Percentiles rank a stretch among this genome's conserved stretches.
These are phyloP conservation scores for Lucinisca nassula DNA, from an alignment of 2,888 invertebrate species.

Conservation along the genomic window DNA sequence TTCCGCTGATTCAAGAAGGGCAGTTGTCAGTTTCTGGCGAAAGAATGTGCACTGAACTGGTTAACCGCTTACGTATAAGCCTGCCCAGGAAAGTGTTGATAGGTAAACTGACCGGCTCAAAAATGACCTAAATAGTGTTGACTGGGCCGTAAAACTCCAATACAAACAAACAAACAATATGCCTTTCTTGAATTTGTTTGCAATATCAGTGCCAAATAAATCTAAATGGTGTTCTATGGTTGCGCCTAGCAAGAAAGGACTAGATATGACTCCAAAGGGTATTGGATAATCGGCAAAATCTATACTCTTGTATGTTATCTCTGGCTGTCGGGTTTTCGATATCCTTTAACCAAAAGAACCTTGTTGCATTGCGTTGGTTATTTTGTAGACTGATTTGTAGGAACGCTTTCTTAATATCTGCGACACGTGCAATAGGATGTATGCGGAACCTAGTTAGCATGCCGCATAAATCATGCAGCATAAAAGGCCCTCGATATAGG, in stretches of 20 bases:
- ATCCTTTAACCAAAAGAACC: constrained; percentile 57
- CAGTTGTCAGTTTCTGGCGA: too few species aligned
- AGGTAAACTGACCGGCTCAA: too few species aligned
- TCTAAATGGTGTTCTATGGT: constrained; percentile 50
- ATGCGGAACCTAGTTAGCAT: constrained; percentile 39
- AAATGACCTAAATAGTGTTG: too few species aligned
- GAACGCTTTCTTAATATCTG: constrained; percentile 43
- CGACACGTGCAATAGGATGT: constrained; percentile 36
- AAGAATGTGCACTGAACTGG: too few species aligned
- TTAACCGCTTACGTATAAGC: too few species aligned
- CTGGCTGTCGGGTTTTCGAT: not conserved
- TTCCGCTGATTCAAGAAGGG: too few species aligned
- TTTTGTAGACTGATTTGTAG: constrained; percentile 45
- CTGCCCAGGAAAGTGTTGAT: too few species aligned
- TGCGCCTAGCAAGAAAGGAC: constrained; percentile 39
- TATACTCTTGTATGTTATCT: constrained; percentile 24
- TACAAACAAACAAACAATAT: constrained; percentile 47
- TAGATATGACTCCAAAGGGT: constrained; percentile 44
- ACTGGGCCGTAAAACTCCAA: too few species aligned
- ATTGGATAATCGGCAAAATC: constrained; percentile 42
- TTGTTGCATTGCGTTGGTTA: constrained; percentile 41
- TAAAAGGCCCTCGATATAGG: constrained; percentile 42
- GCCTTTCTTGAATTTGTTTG: constrained; percentile 24
- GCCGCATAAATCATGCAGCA: constrained; percentile 42
- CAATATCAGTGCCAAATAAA: constrained; percentile 12